Base-by-base conservation (phyloP, 2,113 vertebrate species). In the Mionectes macconnelli region DNA sequence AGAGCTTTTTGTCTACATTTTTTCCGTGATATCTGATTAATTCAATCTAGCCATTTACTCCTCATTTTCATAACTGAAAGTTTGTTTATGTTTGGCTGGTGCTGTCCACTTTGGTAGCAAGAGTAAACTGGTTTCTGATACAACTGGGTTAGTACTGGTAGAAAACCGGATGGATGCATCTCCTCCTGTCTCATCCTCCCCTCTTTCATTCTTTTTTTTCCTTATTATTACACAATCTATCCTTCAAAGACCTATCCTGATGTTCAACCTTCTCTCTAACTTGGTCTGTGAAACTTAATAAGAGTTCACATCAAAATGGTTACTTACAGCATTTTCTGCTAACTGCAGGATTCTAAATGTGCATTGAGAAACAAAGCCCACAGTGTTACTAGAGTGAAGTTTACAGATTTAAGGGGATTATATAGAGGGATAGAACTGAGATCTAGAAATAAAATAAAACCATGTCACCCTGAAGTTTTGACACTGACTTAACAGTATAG, bases 1-100 rank as follows among this genome's bases (percentile, higher is more conserved):
- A 86, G 86, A 92, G 56, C 23, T 89, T 94, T 92, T 87, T 94
- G 80, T 94, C 89, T 67, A 39, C 11, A 27, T 35, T 70, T 90
- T 67, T 63, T 24, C 11, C 33, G 25, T 94, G 33, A 15, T 25
- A 49, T 14, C 35, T 57, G 37, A 76, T 76, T 81, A 70, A 76
- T 81, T 90, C 31, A 53, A 28, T 80, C 72, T 16, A 90, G 62
- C n/a, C 24, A 28, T 57, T 85, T 91, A 42, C 17, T 86, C 10
- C 35, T 89, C 44, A 35, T 84, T 94, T 77, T 44, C 20, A 3
- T 91, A 78, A 68, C 52, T 77, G 60, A 81, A 92, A 31, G 5
- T 72, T 77, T 89, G 64, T 90, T 92, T 93, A 75, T 70, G 31
- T 81, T 92, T 95, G 80, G 60, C 69, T 87, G 31, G 30, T 63